Evolutionary conservation across 2,888 invertebrate genomes (phyloP).

Genomic region (Steinernema hermaphroditum): DNA sequence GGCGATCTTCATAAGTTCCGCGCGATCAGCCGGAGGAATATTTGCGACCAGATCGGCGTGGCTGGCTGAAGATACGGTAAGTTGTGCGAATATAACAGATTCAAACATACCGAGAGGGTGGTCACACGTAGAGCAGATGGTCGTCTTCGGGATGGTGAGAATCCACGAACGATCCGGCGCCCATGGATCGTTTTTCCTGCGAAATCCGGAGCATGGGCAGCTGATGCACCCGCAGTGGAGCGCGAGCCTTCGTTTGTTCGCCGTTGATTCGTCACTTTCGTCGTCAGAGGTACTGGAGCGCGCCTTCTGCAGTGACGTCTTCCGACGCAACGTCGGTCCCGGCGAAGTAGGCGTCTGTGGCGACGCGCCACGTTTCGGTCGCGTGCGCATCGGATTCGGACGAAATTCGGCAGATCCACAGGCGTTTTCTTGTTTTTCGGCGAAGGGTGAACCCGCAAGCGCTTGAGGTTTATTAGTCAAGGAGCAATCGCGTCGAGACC

Average conservation of each 20-base stretch:
- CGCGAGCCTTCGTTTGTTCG: constrained; percentile 6
- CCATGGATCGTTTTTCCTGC: constrained; percentile 7
- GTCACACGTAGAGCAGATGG: constrained; percentile 21
- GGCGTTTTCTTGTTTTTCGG: not conserved
- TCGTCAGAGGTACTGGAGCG: not conserved
- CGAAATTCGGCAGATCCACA: constrained; percentile 5
- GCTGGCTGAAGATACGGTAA: not conserved
- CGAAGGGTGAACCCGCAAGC: not conserved
- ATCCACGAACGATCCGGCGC: constrained; percentile 11
- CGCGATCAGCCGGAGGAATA: not conserved
- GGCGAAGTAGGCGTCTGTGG: constrained; percentile 1
- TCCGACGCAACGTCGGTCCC: not conserved
- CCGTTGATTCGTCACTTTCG: not conserved
- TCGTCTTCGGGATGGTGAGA: not conserved
- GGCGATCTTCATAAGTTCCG: constrained; percentile 6
- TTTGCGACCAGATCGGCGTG: constrained; percentile 13
- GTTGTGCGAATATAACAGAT: not conserved
- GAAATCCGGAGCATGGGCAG: constrained; percentile 24
- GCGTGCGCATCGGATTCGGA: constrained; percentile 23
- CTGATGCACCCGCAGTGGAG: constrained; percentile 27
- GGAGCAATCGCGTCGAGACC: not conserved
- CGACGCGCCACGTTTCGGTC: constrained; percentile 20
- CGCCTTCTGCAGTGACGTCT: not conserved
- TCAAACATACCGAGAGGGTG: constrained; percentile 11
- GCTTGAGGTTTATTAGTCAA: not conserved